A percentile compares a stretch with the other conserved stretches of the same genome.
Evolutionary conservation across 2,797 vertebrate genomes (phyloP).

Genomic region (Gadopsis bispinosus): DNA sequence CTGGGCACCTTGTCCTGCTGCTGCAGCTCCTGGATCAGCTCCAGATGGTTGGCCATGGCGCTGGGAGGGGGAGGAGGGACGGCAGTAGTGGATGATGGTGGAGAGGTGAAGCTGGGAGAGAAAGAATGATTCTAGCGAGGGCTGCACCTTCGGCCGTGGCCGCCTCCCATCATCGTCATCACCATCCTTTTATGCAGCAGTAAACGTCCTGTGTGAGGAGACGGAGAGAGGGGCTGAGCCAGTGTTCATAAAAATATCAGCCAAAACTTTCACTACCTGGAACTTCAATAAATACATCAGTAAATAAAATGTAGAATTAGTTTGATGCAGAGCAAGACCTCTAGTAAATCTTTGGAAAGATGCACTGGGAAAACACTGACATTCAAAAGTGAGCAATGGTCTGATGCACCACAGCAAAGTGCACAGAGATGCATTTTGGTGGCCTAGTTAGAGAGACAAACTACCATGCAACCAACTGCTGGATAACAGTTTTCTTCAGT

Average conservation of each 20-base stretch:
- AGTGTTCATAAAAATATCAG: slow-evolving; percentile 29
- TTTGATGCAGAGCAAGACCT: slow-evolving; percentile 8
- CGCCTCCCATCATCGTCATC: slow-evolving; percentile 69
- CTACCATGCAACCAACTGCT: not conserved
- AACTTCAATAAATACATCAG: slow-evolving; percentile 41
- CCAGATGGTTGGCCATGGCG: slow-evolving; percentile 93
- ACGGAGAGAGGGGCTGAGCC: slow-evolving; percentile 31
- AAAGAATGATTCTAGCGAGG: slow-evolving; percentile 69
- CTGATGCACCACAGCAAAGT: slow-evolving; percentile 36
- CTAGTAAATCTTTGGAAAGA: slow-evolving; percentile 28
- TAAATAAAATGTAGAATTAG: slow-evolving; percentile 35
- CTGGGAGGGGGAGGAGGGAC: not conserved
- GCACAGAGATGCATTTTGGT: slow-evolving; percentile 26
- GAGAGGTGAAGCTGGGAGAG: not conserved
- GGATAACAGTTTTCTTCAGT: not conserved
- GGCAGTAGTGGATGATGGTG: slow-evolving; percentile 30
- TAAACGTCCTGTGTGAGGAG: slow-evolving; percentile 43
- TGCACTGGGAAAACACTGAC: not conserved
- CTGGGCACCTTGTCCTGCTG: slow-evolving; percentile 97
- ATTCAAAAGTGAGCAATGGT: slow-evolving; percentile 31
- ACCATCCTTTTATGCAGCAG: slow-evolving; percentile 53
- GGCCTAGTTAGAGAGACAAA: slow-evolving; percentile 32
- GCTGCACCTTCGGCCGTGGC: slow-evolving; percentile 72
- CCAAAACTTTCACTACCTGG: slow-evolving; percentile 17
- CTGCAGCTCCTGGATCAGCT: slow-evolving; percentile 96